phyloP scores from a whole-genome alignment of 2,797 vertebrate genomes.

The Helicolenus hilgendorfi region DNA sequence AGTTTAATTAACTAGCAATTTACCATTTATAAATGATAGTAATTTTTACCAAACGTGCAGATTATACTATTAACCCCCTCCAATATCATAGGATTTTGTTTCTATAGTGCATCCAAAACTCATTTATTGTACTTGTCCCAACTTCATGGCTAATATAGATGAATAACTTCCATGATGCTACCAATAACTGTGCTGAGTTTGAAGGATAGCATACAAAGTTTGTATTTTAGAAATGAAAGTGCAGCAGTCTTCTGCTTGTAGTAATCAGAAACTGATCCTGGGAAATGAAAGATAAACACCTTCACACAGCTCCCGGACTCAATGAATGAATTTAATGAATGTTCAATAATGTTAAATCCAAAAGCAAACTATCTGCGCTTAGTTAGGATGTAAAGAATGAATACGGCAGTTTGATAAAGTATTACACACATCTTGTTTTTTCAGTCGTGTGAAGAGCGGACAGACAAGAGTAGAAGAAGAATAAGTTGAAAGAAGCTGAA shows the following conservation, averaged over 20 bases:
- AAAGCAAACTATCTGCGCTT: slow-evolving; percentile 48
- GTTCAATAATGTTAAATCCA: slow-evolving; percentile 51
- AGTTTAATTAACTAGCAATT: too few relatives aligned
- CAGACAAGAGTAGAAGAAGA: neutral
- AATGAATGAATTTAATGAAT: slow-evolving; percentile 30
- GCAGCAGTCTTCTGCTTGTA: neutral
- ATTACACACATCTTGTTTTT: neutral
- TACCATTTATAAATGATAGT: too few relatives aligned
- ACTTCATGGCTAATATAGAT: neutral
- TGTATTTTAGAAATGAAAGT: neutral
- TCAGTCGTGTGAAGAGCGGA: neutral
- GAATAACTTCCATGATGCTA: neutral
- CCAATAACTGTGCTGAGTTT: neutral
- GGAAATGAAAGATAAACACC: slow-evolving; percentile 63
- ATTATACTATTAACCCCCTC: neutral
- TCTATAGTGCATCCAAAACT: neutral
- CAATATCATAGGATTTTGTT: neutral
- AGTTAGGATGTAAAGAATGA: neutral
- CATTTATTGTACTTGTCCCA: neutral
- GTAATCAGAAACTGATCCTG: slow-evolving; percentile 26
- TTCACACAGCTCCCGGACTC: slow-evolving; percentile 19
- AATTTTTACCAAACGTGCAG: neutral
- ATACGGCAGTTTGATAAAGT: neutral
- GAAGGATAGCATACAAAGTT: neutral
- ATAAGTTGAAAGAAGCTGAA: neutral